Base-by-base conservation (phyloP, 2,888 invertebrate genomes). In the Trachelus tabidus region DNA sequence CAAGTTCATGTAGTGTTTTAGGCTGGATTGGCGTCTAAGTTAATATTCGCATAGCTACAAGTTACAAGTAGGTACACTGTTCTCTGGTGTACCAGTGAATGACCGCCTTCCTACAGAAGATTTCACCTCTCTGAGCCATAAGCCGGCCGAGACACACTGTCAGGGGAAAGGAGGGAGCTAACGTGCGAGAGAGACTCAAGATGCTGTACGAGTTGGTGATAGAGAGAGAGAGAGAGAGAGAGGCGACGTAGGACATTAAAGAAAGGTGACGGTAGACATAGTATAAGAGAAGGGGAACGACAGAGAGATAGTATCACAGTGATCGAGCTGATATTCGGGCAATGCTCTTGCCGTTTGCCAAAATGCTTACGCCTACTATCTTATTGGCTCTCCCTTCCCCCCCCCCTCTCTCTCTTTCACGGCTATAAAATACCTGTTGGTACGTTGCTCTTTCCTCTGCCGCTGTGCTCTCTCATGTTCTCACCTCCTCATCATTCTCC, bases 71-170 rank as follows among this genome's bases (percentile, higher is more conserved):
- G 31, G 31, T 31, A 71, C 3, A 12, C 71, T 34, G 31, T 71
- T 34, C 71, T 15, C 71, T 15, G 31, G 31, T 30, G 11, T 71
- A 30, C 31, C 0, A 33, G 71, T 15, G 71, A 71, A 71, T 78
- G 78, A 76, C 78, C 78, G 71, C 68, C 75, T 76, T 76, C 78
- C 73, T 75, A 73, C 30, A 3, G 31, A 56, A 78, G 78, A 76
- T 78, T 78, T 78, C 78, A 78, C 78, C 78, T 78, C 75, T 75
- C 78, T 68, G 78, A 76, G 78, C 78, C 75, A 75, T 78, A 68
- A 75, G 73, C 75, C 78, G 75, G 68, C 71, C 31, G 77, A 77
- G 75, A 71, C n/a, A 23, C 35, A 40, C 69, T 33, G 30, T 35
- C 35, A 23, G 11, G 1, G 31, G 12, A 40, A 68, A 68, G 6